Evolutionary conservation across 2,113 vertebrate genomes (phyloP).

Genomic region (Ophiodon elongatus): DNA sequence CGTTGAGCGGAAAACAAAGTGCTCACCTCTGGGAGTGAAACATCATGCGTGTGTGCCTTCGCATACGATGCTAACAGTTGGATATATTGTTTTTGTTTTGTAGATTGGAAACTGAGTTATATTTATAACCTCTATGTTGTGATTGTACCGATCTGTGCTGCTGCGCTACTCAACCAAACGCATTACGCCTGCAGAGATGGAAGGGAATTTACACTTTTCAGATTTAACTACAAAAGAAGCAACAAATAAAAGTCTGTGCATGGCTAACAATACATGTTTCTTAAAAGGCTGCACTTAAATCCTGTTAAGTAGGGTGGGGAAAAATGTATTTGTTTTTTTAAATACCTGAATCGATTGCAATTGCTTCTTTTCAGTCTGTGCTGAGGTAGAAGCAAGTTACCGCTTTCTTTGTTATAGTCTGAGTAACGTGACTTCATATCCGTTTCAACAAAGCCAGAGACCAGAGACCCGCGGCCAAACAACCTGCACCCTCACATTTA

Average conservation of each 20-base stretch:
- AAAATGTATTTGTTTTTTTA: too few species aligned
- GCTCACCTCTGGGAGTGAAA: constrained; percentile 1
- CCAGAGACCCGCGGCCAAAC: too few species aligned
- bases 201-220: background rate
- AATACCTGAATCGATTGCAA: background rate
- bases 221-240: constrained; percentile 20
- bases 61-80: too few species aligned
- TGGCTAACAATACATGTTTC: constrained; percentile 3
- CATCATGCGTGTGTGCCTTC: background rate
- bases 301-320: background rate
- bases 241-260: background rate
- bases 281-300: background rate
- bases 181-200: background rate
- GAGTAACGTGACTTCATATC: too few species aligned
- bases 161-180: background rate
- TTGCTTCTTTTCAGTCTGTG: background rate
- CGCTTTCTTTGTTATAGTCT: too few species aligned
- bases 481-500: too few species aligned
- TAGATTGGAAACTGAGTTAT: background rate
- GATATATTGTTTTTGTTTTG: background rate
- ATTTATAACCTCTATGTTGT: background rate
- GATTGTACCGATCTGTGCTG: background rate
- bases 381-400: background rate
- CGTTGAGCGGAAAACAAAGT: constrained; percentile 22
- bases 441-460: too few species aligned